Percentiles rank a stretch among this genome's conserved stretches.
Conservation (phyloP, 2,888 invertebrate species). For the Chirona hameri region DNA sequence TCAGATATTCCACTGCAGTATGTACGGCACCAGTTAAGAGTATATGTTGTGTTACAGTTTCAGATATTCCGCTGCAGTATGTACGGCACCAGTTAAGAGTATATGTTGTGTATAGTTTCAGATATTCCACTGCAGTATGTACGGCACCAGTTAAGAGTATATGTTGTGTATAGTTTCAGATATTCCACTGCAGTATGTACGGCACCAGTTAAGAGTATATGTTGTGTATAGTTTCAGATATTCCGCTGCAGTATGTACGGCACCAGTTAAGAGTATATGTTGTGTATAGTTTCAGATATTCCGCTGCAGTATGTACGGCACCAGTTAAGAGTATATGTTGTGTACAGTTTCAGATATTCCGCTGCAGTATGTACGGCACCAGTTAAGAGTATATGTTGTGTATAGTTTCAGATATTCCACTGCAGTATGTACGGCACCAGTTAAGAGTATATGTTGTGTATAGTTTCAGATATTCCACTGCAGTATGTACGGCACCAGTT, state of each 20-base stretch:
- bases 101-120: slow-evolving; percentile 69
- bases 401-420: slow-evolving; percentile 88
- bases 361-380: slow-evolving; percentile 94
- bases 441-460: too few species aligned
- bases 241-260: slow-evolving; percentile 97
- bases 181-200: slow-evolving; percentile 95
- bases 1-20: slow-evolving; percentile 93
- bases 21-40: slow-evolving; percentile 97
- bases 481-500: slow-evolving; percentile 95
- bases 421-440: slow-evolving; percentile 96
- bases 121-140: slow-evolving; percentile 95
- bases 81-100: slow-evolving; percentile 96
- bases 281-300: slow-evolving; percentile 80
- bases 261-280: too few species aligned
- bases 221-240: slow-evolving; percentile 74
- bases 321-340: too few species aligned
- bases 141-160: too few species aligned
- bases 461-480: slow-evolving; percentile 94
- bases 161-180: slow-evolving; percentile 72
- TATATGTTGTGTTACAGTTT: slow-evolving; percentile 61
- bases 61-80: slow-evolving; percentile 96
- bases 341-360: slow-evolving; percentile 84
- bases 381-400: too few species aligned
- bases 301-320: slow-evolving; percentile 94
- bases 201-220: too few species aligned